Evolutionary conservation across 2,888 invertebrate species (phyloP).

Genomic region (Lepidonotus clava): DNA sequence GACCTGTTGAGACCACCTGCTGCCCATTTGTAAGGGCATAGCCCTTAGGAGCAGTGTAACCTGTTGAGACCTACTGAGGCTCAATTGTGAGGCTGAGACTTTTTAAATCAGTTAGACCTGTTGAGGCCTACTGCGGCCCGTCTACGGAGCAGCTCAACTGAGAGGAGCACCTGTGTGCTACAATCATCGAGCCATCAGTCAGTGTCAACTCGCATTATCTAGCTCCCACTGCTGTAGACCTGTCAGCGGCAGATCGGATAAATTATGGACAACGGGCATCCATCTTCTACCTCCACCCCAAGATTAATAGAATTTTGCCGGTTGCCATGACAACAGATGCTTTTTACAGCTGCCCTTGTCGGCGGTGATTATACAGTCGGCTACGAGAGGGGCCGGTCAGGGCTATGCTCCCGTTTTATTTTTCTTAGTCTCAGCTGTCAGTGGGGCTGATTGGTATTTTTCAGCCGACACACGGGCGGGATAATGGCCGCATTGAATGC

Average conservation of each 20-base stretch:
- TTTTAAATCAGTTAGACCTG: slow-evolving; percentile 2
- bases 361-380: slow-evolving; percentile 30
- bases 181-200: slow-evolving; percentile 42
- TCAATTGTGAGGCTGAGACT: too few species aligned
- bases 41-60: too few species aligned
- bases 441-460: slow-evolving; percentile 27
- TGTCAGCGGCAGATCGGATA: slow-evolving; percentile 42
- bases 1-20: too few species aligned
- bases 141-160: too few species aligned
- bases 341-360: slow-evolving; percentile 43
- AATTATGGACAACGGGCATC: slow-evolving; percentile 32
- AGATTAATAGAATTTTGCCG: slow-evolving; percentile 49
- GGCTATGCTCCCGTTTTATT: neutral
- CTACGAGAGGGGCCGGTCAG: neutral
- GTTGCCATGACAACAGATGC: slow-evolving; percentile 42
- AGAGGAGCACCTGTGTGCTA: slow-evolving; percentile 1
- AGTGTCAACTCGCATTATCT: slow-evolving; percentile 40
- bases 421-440: slow-evolving; percentile 16
- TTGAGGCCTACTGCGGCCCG: neutral
- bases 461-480: neutral
- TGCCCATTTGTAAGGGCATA: too few species aligned
- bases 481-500: neutral
- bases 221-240: slow-evolving; percentile 1
- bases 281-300: slow-evolving; percentile 40
- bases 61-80: too few species aligned